Conservation (phyloP, 1,140 invertebrate genomes). For the Drosophila navojoa region DNA sequence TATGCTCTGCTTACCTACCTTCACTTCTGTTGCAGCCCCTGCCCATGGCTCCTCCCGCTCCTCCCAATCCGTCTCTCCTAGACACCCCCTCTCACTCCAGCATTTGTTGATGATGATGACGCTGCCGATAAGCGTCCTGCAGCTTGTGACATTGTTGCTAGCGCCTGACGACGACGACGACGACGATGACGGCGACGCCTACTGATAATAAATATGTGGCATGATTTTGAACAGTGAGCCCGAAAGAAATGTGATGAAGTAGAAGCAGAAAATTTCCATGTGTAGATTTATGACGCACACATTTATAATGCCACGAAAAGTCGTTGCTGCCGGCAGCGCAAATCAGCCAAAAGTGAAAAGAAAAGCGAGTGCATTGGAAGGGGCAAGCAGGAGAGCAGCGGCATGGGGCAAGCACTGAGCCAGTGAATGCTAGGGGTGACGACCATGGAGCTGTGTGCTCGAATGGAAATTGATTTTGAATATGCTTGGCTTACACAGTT, state of each 20-base stretch:
- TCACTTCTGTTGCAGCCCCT: no score
- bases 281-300: constrained; percentile 52
- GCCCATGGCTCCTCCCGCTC: background rate
- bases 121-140: constrained; percentile 33
- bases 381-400: no score
- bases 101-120: constrained; percentile 15
- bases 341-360: constrained; percentile 22
- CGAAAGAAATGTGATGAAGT: background rate
- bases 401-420: no score
- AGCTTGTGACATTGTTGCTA: constrained; percentile 15
- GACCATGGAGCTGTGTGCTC: background rate
- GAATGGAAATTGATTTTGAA: constrained; percentile 45
- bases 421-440: background rate
- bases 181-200: constrained; percentile 12
- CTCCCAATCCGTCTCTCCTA: background rate
- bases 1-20: no score
- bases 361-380: constrained; percentile 7
- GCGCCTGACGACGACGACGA: background rate
- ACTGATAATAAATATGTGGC: constrained; percentile 46
- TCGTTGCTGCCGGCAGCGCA: constrained; percentile 10
- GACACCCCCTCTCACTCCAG: background rate
- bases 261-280: constrained; percentile 19
- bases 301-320: constrained; percentile 45
- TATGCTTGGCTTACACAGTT: constrained; percentile 27
- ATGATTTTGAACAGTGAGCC: constrained; percentile 33